These are phyloP conservation scores for Neoitamus cyanurus DNA, from an alignment of 2,888 invertebrate species.

Conservation along the genomic window DNA sequence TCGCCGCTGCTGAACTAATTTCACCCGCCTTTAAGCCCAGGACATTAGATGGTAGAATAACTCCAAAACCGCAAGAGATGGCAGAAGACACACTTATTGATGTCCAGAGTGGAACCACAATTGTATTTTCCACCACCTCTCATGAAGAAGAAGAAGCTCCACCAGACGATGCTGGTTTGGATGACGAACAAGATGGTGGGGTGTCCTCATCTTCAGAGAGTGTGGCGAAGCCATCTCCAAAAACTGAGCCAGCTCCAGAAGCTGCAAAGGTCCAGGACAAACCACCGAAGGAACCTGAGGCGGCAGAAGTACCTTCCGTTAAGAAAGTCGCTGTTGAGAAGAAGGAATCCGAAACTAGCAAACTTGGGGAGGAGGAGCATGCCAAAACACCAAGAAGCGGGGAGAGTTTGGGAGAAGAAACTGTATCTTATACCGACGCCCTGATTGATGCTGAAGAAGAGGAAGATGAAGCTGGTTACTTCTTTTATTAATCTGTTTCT, in stretches of 20 bases:
- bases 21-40: constrained; percentile 54
- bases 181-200: constrained; percentile 56
- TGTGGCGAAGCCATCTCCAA: background rate
- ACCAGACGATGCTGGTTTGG: constrained; percentile 55
- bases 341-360: background rate
- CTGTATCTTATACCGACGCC: background rate
- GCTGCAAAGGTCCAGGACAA: background rate
- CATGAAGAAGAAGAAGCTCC: constrained; percentile 59
- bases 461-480: constrained; percentile 11
- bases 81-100: constrained; percentile 59
- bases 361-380: background rate
- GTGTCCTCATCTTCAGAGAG: constrained; percentile 51
- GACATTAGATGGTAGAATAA: constrained; percentile 55
- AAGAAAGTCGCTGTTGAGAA: background rate
- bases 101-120: constrained; percentile 60
- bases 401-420: background rate
- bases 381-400: background rate
- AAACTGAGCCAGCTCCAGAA: background rate
- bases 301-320: background rate
- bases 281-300: background rate
- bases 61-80: constrained; percentile 52
- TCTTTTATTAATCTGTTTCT: background rate
- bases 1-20: constrained; percentile 53
- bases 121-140: constrained; percentile 62
- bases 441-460: constrained; percentile 6